Evolutionary conservation across 1,140 invertebrate species (phyloP).

Genomic region (Drosophila pachea): DNA sequence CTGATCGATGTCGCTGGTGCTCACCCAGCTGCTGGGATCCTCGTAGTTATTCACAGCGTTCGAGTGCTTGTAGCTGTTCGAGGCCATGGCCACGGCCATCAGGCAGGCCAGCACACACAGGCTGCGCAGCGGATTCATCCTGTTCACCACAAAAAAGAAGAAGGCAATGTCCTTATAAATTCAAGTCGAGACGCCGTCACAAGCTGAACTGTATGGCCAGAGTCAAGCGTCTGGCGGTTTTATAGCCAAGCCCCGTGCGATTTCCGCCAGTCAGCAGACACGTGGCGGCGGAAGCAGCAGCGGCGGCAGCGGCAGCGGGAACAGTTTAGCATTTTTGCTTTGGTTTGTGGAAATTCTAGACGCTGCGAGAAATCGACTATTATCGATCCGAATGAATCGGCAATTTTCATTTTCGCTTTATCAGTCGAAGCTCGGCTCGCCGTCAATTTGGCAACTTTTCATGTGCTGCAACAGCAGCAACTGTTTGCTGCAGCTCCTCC

Average conservation of each 20-base stretch:
- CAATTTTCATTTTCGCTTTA: conserved; percentile 34
- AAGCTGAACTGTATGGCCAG: conserved; percentile 53
- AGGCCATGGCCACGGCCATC: conserved; percentile 46
- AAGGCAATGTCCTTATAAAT: conserved; percentile 17
- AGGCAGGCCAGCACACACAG: conserved; percentile 62
- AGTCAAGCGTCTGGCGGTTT: conserved; percentile 7
- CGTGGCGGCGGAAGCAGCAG: conserved; percentile 40
- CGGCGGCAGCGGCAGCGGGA: conserved; percentile 15
- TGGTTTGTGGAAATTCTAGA: conserved; percentile 16
- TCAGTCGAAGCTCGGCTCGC: conserved; percentile 10
- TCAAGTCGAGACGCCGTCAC: conserved; percentile 40
- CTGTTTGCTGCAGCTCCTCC: no score
- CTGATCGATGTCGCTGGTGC: conserved; percentile 52
- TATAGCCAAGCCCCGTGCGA: conserved; percentile 45
- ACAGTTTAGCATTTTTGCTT: conserved; percentile 37
- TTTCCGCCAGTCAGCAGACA: conserved; percentile 18
- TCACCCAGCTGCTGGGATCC: conserved; percentile 69
- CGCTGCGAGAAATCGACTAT: conserved; percentile 1
- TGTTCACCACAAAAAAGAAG: background rate
- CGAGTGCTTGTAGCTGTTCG: conserved; percentile 16
- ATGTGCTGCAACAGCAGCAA: background rate
- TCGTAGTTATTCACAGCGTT: conserved; percentile 51
- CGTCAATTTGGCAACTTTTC: conserved; percentile 22
- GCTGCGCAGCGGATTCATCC: conserved; percentile 65
- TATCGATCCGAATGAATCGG: conserved; percentile 13